Conservation (phyloP, 53 echinoderm and acorn worm genomes). For the Patiria pectinifera region DNA sequence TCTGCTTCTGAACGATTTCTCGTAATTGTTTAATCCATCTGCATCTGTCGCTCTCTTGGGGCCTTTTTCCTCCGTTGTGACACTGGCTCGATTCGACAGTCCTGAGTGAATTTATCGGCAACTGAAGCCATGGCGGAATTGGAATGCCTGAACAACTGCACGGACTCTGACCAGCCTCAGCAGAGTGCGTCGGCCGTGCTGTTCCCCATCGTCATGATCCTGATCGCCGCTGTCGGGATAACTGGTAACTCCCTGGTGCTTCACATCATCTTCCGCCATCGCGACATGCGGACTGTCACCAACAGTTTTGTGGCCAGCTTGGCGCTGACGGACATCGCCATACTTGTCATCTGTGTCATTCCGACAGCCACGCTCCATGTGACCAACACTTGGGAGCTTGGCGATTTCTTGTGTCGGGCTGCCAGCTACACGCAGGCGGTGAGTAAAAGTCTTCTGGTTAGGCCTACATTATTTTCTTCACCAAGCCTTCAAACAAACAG, state of each 20-base stretch:
- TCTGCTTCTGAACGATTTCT: neutral
- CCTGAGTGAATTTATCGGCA: neutral
- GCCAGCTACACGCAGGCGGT: slow-evolving; percentile 83
- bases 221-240: slow-evolving; percentile 76
- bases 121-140: slow-evolving; percentile 11
- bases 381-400: slow-evolving; percentile 66
- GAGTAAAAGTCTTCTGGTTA: slow-evolving; percentile 48
- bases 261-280: slow-evolving; percentile 82
- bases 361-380: slow-evolving; percentile 71
- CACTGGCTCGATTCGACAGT: neutral
- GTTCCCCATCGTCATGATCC: slow-evolving; percentile 59
- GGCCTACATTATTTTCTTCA: no score
- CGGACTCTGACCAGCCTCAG: neutral
- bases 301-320: slow-evolving; percentile 93
- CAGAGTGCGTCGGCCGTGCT: neutral
- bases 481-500: no score
- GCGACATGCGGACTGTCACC: slow-evolving; percentile 92
- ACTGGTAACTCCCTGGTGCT: slow-evolving; percentile 90
- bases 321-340: slow-evolving; percentile 84
- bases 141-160: neutral
- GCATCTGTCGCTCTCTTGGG: neutral
- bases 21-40: neutral
- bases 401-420: slow-evolving; percentile 74
- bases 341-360: slow-evolving; percentile 81
- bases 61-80: neutral